Percentiles rank a stretch among this genome's conserved stretches.
These are phyloP conservation scores for Hippolais icterina DNA, from an alignment of 2,113 vertebrate genomes.

Conservation along the genomic window DNA sequence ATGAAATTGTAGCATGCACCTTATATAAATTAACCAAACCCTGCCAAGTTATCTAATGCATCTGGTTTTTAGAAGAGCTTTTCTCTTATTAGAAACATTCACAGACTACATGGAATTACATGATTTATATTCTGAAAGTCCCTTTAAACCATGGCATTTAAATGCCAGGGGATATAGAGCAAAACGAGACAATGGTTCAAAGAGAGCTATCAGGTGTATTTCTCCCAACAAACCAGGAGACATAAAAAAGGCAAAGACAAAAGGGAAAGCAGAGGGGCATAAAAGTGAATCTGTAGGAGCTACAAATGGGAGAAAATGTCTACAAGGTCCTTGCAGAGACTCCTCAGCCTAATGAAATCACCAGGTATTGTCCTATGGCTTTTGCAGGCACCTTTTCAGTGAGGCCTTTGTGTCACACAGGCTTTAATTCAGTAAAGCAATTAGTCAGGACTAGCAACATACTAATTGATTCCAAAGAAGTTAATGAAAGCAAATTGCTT, in stretches of 20 bases:
- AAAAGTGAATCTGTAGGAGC: neutral
- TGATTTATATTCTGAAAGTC: neutral
- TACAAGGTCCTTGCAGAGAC: neutral
- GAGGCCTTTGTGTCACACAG: neutral
- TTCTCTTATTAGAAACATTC: conserved; percentile 10
- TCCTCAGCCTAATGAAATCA: neutral
- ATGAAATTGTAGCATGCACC: neutral
- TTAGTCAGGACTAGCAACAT: neutral
- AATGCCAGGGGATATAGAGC: neutral
- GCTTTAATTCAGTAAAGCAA: neutral
- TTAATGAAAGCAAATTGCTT: neutral
- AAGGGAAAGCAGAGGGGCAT: neutral
- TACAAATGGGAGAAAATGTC: neutral
- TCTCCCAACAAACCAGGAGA: neutral
- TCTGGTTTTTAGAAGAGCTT: neutral
- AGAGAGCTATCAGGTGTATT: neutral
- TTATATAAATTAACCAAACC: neutral
- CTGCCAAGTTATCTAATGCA: neutral
- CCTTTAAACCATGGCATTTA: neutral
- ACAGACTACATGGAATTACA: neutral
- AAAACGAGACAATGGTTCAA: neutral
- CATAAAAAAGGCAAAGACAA: neutral
- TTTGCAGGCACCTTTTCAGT: neutral
- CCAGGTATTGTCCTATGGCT: neutral
- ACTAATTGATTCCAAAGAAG: neutral